Base-by-base conservation (phyloP, 2,888 invertebrate species). In the Aricia artaxerxes region DNA sequence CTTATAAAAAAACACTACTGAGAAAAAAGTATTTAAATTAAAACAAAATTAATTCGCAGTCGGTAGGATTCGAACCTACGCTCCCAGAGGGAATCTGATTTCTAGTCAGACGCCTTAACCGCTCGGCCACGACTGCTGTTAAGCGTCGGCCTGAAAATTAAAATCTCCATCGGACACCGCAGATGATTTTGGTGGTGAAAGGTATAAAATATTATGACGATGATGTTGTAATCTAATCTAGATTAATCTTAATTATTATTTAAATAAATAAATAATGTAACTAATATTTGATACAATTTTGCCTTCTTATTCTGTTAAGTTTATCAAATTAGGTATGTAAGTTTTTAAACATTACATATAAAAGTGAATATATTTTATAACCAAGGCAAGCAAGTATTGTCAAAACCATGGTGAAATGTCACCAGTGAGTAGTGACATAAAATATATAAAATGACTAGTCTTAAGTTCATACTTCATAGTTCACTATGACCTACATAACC, bases 61-160 rank as follows among this genome's bases (percentile, higher is more conserved):
- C 96, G 96, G 97, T 96, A 97, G 97, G 97, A 97, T 96, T 97
- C 97, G 97, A 97, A 97, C 97, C 97, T 97, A 97, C 97, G 97
- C 97, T 97, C 97, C 97, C 97, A 97, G 96, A 97, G 97, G 97
- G 97, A 97, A 97, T 97, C 97, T 97, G 97, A 97, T 97, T 97
- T 97, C 97, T 96, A 97, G 97, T 97, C 97, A 97, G 96, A 97
- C 97, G 97, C 97, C 97, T 97, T 97, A 97, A 97, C 97, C 97
- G 96, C 97, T 97, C 97, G 97, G 97, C 97, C 97, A 97, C 96
- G 96, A 96, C 97, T 96, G 96, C 96, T 91, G 2, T 0, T 80
- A n/a, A 60, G 6, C 1, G n/a, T 1, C 0, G 0, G 7, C 0
- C 6, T 16, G 60, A 61, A 61, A 61, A n/a, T 61, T 60, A n/a